Conservation (phyloP, 2,113 vertebrate species). For the Tragulus kanchil region DNA sequence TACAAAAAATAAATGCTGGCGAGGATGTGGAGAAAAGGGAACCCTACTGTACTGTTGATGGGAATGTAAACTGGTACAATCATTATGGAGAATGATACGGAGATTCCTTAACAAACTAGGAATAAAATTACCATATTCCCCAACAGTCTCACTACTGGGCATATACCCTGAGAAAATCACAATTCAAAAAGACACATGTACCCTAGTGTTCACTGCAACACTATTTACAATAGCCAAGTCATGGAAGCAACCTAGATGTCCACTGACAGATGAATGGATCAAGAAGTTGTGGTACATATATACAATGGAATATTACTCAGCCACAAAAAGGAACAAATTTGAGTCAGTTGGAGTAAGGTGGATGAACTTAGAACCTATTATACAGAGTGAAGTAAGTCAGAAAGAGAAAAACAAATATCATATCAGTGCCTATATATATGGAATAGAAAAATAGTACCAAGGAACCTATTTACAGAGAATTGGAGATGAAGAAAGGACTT, state of each 20-base stretch:
- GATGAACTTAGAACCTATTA: neutral
- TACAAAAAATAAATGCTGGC: neutral
- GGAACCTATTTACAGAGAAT: neutral
- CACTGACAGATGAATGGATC: no score
- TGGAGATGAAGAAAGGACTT: neutral
- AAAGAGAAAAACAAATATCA: neutral
- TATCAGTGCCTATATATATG: neutral
- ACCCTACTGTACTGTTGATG: neutral
- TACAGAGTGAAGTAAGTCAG: neutral
- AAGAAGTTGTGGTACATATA: no score
- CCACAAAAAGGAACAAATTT: neutral
- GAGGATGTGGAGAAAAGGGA: neutral
- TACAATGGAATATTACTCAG: neutral
- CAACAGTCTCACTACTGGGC: no score
- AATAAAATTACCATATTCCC: no score
- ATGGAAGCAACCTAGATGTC: no score
- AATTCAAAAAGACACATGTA: no score
- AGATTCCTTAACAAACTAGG: no score
- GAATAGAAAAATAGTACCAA: neutral
- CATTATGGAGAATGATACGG: no score
- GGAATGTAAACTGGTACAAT: neutral
- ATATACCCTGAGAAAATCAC: no score
- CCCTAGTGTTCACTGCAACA: no score
- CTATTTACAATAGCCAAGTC: no score
- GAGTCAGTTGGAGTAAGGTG: neutral